A percentile compares a stretch with the other conserved stretches of the same genome.
Conservation (phyloP, 2,113 vertebrate genomes). For the Campylomormyrus numenius region DNA sequence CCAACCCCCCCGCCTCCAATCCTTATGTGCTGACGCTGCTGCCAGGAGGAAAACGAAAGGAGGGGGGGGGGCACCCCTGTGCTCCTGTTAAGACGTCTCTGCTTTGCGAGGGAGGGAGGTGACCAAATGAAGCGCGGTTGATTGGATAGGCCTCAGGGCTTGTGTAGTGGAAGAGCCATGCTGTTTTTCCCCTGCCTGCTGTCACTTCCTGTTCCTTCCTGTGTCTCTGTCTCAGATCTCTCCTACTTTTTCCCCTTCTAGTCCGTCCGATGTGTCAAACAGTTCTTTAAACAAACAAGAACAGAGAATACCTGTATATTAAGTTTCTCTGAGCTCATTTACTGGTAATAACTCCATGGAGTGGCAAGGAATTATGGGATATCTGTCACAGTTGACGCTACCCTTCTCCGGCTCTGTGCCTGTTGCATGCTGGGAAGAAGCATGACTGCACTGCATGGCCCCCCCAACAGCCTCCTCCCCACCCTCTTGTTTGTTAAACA, state of each 20-base stretch:
- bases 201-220: slow-evolving; percentile 46
- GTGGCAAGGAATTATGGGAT: slow-evolving; percentile 13
- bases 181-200: slow-evolving; percentile 43
- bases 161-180: background rate
- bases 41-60: background rate
- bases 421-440: slow-evolving; percentile 27
- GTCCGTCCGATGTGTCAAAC: slow-evolving; percentile 55
- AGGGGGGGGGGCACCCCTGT: background rate
- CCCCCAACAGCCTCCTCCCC: slow-evolving; percentile 41
- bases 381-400: slow-evolving; percentile 15
- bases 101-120: background rate
- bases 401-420: slow-evolving; percentile 41
- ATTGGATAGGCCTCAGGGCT: background rate
- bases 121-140: background rate
- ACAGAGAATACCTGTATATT: background rate
- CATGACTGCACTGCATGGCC: slow-evolving; percentile 21
- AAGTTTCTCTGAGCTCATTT: background rate
- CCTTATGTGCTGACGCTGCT: slow-evolving; percentile 16
- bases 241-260: slow-evolving; percentile 54
- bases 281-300: background rate
- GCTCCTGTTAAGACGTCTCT: background rate
- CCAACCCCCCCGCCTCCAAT: background rate
- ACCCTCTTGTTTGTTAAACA: slow-evolving; percentile 56
- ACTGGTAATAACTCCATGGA: slow-evolving; percentile 31
- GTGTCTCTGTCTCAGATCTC: slow-evolving; percentile 47